Base-by-base conservation (phyloP, 2,888 invertebrate genomes). In the Synergus umbraculus region DNA sequence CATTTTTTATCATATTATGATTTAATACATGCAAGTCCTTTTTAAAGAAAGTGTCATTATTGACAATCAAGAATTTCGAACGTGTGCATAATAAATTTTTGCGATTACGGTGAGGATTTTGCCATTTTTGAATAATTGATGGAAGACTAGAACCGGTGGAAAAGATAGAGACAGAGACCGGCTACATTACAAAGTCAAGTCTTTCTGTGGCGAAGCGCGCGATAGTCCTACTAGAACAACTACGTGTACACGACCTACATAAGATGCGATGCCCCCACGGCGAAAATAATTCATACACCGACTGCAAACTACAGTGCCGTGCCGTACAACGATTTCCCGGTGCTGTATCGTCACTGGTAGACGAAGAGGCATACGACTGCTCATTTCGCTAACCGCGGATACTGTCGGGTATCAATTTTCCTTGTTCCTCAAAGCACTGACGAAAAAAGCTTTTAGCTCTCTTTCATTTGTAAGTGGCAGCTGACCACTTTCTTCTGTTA, bases 241-340 rank as follows among this genome's bases (percentile, higher is more conserved):
- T 90, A 89, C 90, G 91, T 90, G 90, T 90, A 91, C 90, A 91
- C 92, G 92, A 92, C 92, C 92, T 92, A 92, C 91, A 92, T 92
- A 92, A 92, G 92, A 73, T 91, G 91, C 91, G 91, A 91, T 92
- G 92, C 92, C 90, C 92, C 91, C 91, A 88, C 90, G 91, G 91
- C 91, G 90, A 92, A 92, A 92, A 92, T 92, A 92, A 92, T 92
- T 91, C 91, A 91, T 91, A 90, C 86, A 85, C 86, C 83, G 85
- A 82, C 85, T 85, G 83, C 86, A 81, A 85, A 84, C 85, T 85
- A 85, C 85, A 84, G 85, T 84, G 80, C 82, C 69, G 69, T 37
- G 46, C 29, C 49, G 49, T 69, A 49, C 15, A 73, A 46, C 49
- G 37, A 73, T 73, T 73, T 73, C 37, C 73, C 37, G 73, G 12